Evolutionary conservation across 2,113 vertebrate genomes (phyloP).

Genomic region (Corythornis cristatus): DNA sequence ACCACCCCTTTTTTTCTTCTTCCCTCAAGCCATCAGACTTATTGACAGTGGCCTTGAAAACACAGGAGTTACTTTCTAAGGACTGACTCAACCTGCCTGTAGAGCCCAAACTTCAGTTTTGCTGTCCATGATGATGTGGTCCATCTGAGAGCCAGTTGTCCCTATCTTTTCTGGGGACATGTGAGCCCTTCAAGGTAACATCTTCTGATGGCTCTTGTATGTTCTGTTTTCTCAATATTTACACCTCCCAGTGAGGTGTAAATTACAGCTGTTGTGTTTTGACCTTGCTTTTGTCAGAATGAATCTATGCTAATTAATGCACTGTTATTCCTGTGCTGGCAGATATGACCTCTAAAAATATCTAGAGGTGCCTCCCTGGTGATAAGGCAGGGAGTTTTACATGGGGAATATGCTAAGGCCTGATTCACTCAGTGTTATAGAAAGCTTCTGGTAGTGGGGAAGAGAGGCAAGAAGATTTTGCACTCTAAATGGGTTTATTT

Average conservation of each 20-base stretch:
- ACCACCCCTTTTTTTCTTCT: background rate
- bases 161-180: background rate
- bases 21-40: background rate
- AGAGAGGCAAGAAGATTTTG: background rate
- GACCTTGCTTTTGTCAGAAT: background rate
- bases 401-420: background rate
- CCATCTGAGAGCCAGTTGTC: background rate
- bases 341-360: background rate
- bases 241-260: background rate
- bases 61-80: background rate
- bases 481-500: background rate
- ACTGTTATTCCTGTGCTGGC: background rate
- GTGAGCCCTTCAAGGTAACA: background rate
- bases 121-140: background rate
- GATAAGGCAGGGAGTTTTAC: background rate
- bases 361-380: background rate
- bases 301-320: background rate
- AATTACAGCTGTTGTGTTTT: background rate
- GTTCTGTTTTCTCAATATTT: background rate
- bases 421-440: background rate
- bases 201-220: background rate
- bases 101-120: background rate
- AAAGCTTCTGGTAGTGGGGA: background rate
- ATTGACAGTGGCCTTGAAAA: background rate
- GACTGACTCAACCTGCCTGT: too few species aligned